Evolutionary conservation across 2,797 vertebrate genomes (phyloP), one percentile per base, ranked within the genome.

Genomic region (Mormyrus hasselquistii): DNA sequence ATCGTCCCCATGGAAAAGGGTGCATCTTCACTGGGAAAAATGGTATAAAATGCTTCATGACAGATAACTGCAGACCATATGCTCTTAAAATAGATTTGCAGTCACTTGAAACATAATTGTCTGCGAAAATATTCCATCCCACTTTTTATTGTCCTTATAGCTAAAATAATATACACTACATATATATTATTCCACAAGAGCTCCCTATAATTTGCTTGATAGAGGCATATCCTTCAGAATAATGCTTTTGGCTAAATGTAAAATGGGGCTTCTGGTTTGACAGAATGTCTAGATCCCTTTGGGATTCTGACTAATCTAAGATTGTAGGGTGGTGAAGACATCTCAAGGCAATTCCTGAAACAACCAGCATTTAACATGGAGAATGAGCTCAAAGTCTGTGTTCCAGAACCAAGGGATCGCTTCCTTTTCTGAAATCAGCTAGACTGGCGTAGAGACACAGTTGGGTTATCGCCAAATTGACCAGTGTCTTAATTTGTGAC

Each of bases 241-340:
- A 92, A 88, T 92, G 91, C 91, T 92, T 93, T 91, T 89, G 92
- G 69, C 59, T 91, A 91, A 89, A 90, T 88, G 84, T 14, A 76
- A 87, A 86, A 90, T 76, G 14, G 69, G 83, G 88, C 44, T 86
- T 49, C 86, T 89, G 90, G 49, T 59, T 91, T 88, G 88, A 91
- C 90, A 47, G 86, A 0, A 79, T 91, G 90, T 92, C 65, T 86
- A 62, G 88, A 89, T 91, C 89, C 59, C 85, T 89, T 16, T 90
- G 91, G 92, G 65, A 41, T 90, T 92, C 94, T 94, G 94, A 95
- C 92, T 34, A 86, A 86, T 62, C 12, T 57, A 34, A 41, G 52
- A 86, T 57, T 87, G 47, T 57, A 19, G 69, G 85, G 85, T 52
- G 25, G 65, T 79, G 38, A 29, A 52, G 65, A 82, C 19, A 53